A percentile compares a stretch with the other conserved stretches of the same genome.
Conservation (phyloP, 2,888 invertebrate species). For the Ryuthela nishihirai region DNA sequence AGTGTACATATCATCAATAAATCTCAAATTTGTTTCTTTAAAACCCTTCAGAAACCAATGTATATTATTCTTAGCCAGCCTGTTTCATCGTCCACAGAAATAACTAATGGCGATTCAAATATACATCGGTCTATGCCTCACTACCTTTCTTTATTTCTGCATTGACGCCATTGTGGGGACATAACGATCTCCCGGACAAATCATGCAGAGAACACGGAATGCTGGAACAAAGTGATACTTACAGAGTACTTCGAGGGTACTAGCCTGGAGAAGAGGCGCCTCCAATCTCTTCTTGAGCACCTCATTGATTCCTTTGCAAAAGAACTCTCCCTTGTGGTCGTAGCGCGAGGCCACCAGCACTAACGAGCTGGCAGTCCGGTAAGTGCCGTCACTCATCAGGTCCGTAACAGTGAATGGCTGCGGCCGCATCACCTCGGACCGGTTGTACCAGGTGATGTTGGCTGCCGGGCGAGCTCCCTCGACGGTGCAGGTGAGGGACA, state of each 20-base stretch:
- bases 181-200: no score
- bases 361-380: conserved; percentile 40
- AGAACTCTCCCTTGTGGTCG: conserved; percentile 43
- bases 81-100: no score
- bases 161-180: no score
- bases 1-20: no score
- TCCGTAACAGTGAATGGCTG: conserved; percentile 38
- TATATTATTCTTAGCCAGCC: no score
- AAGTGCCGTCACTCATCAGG: conserved; percentile 43
- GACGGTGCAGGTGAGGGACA: conserved; percentile 72
- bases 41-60: no score
- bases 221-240: no score
- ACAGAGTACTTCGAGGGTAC: conserved; percentile 80
- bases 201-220: no score
- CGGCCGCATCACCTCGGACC: conserved; percentile 42
- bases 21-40: no score
- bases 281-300: conserved; percentile 69
- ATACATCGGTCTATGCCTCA: no score
- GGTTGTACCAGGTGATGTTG: conserved; percentile 76
- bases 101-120: no score
- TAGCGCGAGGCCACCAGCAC: conserved; percentile 42
- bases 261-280: conserved; percentile 67
- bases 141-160: no score
- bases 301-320: conserved; percentile 60
- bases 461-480: conserved; percentile 79